Percentiles rank a stretch among this genome's conserved stretches.
These are phyloP conservation scores for Patella ulyssiponensis DNA, from an alignment of 2,888 invertebrate species.

Conservation along the genomic window DNA sequence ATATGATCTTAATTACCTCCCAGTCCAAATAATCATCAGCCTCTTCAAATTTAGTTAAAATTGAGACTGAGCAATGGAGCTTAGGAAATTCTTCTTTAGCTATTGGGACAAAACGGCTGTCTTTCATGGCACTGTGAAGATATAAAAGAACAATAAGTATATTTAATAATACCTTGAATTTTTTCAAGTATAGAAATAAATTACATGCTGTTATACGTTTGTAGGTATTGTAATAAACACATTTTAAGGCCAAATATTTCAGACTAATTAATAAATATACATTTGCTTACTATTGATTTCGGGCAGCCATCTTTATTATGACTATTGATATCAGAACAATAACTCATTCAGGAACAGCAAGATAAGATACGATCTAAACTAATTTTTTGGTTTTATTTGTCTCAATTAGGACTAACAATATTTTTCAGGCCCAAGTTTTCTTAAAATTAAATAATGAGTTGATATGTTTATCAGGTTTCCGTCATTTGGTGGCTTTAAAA, in stretches of 20 bases:
- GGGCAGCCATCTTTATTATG: too few species aligned
- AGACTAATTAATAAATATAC: too few species aligned
- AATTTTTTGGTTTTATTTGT: too few species aligned
- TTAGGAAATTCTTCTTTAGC: conserved; percentile 92
- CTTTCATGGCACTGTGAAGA: conserved; percentile 89
- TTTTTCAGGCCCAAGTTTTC: too few species aligned
- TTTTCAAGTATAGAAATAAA: neutral
- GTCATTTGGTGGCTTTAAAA: too few species aligned
- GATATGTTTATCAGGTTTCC: too few species aligned
- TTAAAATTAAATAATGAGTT: too few species aligned
- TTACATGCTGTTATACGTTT: neutral
- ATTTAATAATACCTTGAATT: neutral
- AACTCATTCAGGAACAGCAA: too few species aligned
- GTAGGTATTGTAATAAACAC: neutral
- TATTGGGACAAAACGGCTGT: conserved; percentile 96
- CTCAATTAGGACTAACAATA: too few species aligned
- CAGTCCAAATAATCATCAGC: conserved; percentile 96
- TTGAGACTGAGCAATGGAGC: conserved; percentile 94
- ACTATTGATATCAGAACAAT: too few species aligned
- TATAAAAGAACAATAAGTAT: neutral
- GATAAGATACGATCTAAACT: too few species aligned
- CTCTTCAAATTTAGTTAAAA: conserved; percentile 96
- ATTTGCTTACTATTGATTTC: too few species aligned
- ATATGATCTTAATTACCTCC: conserved; percentile 78
- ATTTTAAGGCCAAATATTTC: neutral